Evolutionary conservation across 1,140 invertebrate species (phyloP), one percentile per base, ranked within the genome.

Genomic region (Conus ventricosus): DNA sequence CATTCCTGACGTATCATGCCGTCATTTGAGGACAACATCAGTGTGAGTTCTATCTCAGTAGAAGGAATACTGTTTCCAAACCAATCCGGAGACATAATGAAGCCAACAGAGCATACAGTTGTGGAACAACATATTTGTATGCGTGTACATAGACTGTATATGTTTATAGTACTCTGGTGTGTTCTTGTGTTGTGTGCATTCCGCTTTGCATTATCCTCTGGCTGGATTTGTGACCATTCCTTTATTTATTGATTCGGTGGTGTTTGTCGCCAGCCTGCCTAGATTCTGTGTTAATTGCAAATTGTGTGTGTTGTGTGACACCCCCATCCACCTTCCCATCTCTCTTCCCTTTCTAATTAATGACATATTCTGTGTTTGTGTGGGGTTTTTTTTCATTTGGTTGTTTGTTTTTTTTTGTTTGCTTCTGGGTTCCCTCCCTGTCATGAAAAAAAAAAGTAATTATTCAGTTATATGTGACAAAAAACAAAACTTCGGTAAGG

Each of bases 171-270:
- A 39, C 8, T 51, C 54, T 81, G 80, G 39, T 81, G 80, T 81
- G 27, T 27, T 80, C 13, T 83, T 25, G 55, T 60, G 51, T 84
- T 84, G 82, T 84, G 82, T 84, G 82, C 82, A 84, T 84, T 84
- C 82, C 82, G 82, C 82, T 84, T 84, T 7, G 82, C 55, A 55
- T 83, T 54, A n/a, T 84, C n/a, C 54, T 84, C 17, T 67, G 57
- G 54, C 57, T 84, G 82, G 57, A 55, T 81, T 84, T 84, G 67
- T 71, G 11, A 84, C 82, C 82, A 84, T 84, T 84, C 82, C 82
- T 84, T 84, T 53, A 84, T 84, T 84, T 84, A 84, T 84, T 60
- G n/a, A 57, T 84, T 39, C 63, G 55, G 54, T 54, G 27, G n/a
- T 80, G 27, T 80, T 60, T 27, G 54, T 17, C 25, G 63, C 82